phyloP scores from a whole-genome alignment of 2,888 invertebrate genomes.

The Pimpla rufipes region DNA sequence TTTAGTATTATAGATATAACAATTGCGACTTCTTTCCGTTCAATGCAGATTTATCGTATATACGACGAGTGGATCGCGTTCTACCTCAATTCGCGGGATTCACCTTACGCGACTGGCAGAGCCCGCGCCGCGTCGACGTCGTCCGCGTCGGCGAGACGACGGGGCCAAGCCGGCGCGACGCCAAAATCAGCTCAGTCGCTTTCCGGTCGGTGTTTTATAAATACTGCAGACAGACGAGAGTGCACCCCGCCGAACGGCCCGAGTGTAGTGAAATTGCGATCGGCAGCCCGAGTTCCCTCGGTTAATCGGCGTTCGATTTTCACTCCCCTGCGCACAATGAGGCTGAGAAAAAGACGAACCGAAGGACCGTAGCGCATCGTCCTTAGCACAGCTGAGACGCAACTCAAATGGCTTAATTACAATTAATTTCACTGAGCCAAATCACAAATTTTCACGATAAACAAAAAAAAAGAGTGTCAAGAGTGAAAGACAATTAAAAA shows the following conservation, averaged over 20 bases:
- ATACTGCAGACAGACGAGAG: slow-evolving; percentile 83
- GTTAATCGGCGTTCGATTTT: slow-evolving; percentile 9
- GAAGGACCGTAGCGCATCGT: neutral
- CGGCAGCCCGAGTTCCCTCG: slow-evolving; percentile 42
- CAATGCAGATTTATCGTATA: no score
- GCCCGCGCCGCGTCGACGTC: slow-evolving; percentile 67
- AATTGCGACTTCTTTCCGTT: neutral
- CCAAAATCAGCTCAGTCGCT: slow-evolving; percentile 85
- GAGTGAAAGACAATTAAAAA: slow-evolving; percentile 6
- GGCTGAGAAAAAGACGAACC: neutral
- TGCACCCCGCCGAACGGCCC: slow-evolving; percentile 76
- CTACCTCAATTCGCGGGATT: slow-evolving; percentile 60
- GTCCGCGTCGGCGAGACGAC: slow-evolving; percentile 72
- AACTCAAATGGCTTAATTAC: neutral
- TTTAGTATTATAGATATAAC: no score
- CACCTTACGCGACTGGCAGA: slow-evolving; percentile 58
- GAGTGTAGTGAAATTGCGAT: slow-evolving; percentile 64
- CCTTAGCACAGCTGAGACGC: slow-evolving; percentile 9
- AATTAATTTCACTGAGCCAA: neutral
- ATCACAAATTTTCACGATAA: neutral
- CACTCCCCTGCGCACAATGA: neutral
- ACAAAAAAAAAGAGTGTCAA: slow-evolving; percentile 1
- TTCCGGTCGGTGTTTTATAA: slow-evolving; percentile 85
- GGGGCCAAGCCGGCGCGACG: slow-evolving; percentile 82
- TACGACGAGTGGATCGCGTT: slow-evolving; percentile 41